phyloP scores from a whole-genome alignment of 2,113 vertebrate genomes.

The Siniperca knerii region DNA sequence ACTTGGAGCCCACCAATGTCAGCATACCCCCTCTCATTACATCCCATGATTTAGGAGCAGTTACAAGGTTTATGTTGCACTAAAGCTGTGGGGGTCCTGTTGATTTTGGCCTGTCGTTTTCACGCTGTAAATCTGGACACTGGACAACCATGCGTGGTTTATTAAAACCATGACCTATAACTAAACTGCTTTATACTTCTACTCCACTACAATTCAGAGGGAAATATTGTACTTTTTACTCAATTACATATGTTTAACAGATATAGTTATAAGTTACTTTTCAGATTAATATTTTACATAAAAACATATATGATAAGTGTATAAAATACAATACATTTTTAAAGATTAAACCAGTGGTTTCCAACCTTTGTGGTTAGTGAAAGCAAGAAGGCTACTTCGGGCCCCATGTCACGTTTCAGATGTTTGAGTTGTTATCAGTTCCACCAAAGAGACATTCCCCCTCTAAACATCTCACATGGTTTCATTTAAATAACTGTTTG shows the following conservation, averaged over 20 bases:
- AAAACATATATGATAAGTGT: neutral
- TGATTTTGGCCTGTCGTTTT: slow-evolving; percentile 55
- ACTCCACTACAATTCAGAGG: neutral
- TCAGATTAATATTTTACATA: too few relatives aligned
- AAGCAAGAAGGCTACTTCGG: too few relatives aligned
- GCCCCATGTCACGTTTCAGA: too few relatives aligned
- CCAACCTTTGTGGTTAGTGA: neutral
- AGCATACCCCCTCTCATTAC: slow-evolving; percentile 1
- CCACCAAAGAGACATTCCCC: neutral
- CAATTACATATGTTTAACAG: too few relatives aligned
- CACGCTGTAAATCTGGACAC: slow-evolving; percentile 61
- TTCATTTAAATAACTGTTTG: neutral
- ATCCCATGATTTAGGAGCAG: slow-evolving; percentile 60
- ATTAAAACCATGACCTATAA: neutral
- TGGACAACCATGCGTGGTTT: neutral
- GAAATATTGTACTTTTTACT: too few relatives aligned
- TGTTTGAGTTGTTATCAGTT: too few relatives aligned
- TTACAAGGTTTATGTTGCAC: slow-evolving; percentile 60
- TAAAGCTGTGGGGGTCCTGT: neutral
- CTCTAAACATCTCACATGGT: neutral
- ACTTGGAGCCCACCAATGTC: slow-evolving; percentile 42
- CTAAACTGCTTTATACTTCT: neutral
- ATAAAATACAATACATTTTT: neutral
- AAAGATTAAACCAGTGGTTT: neutral
- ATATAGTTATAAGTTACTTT: too few relatives aligned